Evolutionary conservation across 2,797 vertebrate species (phyloP).

Genomic region (Eulemur rubriventer): DNA sequence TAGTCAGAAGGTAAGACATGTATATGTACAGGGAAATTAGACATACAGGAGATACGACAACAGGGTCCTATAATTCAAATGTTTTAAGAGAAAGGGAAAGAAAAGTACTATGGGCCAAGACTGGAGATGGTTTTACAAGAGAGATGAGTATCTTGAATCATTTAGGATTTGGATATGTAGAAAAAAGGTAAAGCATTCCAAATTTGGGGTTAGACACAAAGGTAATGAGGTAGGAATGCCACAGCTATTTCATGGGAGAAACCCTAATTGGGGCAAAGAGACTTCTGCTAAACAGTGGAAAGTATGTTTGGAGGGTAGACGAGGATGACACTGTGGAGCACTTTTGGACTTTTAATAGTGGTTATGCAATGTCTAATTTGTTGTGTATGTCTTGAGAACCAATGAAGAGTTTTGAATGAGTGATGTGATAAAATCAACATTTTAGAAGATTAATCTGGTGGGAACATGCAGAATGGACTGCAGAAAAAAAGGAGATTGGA

Average conservation of each 20-base stretch:
- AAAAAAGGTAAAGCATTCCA: background rate
- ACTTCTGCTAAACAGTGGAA: background rate
- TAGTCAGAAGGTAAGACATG: background rate
- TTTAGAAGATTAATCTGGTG: background rate
- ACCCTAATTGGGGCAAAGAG: background rate
- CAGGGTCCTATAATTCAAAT: background rate
- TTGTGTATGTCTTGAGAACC: background rate
- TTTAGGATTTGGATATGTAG: background rate
- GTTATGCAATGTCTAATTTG: background rate
- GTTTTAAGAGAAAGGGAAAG: background rate
- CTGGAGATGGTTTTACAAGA: background rate
- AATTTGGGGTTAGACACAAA: background rate
- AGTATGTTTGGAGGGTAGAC: background rate
- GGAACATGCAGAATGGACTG: background rate
- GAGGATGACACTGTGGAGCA: background rate
- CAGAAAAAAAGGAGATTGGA: background rate
- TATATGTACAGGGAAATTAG: background rate
- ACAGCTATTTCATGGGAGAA: background rate
- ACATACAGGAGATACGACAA: background rate
- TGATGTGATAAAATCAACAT: background rate
- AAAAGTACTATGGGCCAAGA: background rate
- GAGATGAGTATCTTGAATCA: background rate
- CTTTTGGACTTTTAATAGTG: background rate
- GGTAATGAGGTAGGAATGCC: background rate
- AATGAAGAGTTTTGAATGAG: background rate